These are phyloP conservation scores for Avahi laniger DNA, from an alignment of 2,797 vertebrate genomes.

Conservation along the genomic window DNA sequence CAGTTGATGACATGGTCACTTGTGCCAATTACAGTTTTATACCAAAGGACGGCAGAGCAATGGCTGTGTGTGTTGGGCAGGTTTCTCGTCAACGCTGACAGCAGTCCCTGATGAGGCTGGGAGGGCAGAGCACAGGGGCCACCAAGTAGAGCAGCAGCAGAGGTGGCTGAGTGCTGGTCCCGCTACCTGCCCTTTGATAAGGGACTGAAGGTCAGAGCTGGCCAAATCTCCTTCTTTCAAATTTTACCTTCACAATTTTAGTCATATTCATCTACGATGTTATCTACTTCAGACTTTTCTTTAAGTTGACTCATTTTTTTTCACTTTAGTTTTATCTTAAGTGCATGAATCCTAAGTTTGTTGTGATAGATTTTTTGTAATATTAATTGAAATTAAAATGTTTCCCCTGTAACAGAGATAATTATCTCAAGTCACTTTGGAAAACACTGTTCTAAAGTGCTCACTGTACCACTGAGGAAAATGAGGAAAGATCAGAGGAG, in stretches of 20 bases:
- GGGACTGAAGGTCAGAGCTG: neutral
- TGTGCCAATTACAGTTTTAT: neutral
- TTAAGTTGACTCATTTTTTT: neutral
- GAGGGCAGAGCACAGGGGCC: neutral
- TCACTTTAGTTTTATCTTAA: neutral
- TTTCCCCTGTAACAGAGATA: neutral
- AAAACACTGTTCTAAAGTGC: neutral
- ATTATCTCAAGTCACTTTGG: neutral
- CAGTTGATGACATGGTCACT: neutral
- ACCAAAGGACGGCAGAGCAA: neutral
- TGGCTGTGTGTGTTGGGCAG: neutral
- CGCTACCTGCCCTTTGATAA: neutral
- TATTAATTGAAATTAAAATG: conserved; percentile 1
- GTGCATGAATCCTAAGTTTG: neutral
- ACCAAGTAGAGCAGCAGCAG: neutral
- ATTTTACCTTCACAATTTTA: neutral
- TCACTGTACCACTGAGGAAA: neutral
- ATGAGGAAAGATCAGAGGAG: neutral
- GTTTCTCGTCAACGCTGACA: neutral
- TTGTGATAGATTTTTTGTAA: neutral
- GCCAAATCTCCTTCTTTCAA: neutral
- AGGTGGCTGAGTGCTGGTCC: neutral
- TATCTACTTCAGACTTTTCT: neutral
- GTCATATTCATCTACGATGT: neutral
- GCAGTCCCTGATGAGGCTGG: neutral